These are phyloP conservation scores for Sinelater perroti DNA, from an alignment of 2,888 invertebrate species.

Conservation along the genomic window DNA sequence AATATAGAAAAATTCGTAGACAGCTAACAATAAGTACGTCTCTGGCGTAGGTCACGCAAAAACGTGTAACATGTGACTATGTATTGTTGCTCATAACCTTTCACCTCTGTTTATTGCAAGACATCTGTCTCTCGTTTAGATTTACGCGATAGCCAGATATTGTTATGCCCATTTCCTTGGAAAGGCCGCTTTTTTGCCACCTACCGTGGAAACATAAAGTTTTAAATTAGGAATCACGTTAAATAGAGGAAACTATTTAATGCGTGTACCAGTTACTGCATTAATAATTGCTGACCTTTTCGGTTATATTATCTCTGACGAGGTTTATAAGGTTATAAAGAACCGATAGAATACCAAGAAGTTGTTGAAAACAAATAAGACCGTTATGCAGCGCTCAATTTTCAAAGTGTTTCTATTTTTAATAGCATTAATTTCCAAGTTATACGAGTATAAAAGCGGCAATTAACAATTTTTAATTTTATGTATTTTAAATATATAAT, in stretches of 20 bases:
- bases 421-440: no score
- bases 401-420: no score
- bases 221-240: constrained; percentile 13
- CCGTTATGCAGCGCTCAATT: no score
- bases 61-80: constrained; percentile 17
- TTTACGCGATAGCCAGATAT: constrained; percentile 17
- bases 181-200: constrained; percentile 2
- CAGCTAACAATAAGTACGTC: constrained; percentile 17
- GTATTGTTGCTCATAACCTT: constrained; percentile 18
- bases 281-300: constrained; percentile 15
- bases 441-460: no score
- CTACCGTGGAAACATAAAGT: constrained; percentile 6
- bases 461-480: no score
- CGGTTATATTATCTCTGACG: background rate
- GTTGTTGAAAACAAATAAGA: no score
- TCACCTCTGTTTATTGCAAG: constrained; percentile 18
- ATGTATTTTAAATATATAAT: no score
- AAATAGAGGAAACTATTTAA: constrained; percentile 15
- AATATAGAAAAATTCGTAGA: no score
- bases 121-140: constrained; percentile 16
- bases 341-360: constrained; percentile 4
- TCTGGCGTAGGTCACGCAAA: constrained; percentile 11
- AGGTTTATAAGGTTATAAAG: constrained; percentile 9
- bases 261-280: no score
- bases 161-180: constrained; percentile 8